phyloP scores from a whole-genome alignment of 2,113 vertebrate genomes.

The Oenanthe oenanthe region DNA sequence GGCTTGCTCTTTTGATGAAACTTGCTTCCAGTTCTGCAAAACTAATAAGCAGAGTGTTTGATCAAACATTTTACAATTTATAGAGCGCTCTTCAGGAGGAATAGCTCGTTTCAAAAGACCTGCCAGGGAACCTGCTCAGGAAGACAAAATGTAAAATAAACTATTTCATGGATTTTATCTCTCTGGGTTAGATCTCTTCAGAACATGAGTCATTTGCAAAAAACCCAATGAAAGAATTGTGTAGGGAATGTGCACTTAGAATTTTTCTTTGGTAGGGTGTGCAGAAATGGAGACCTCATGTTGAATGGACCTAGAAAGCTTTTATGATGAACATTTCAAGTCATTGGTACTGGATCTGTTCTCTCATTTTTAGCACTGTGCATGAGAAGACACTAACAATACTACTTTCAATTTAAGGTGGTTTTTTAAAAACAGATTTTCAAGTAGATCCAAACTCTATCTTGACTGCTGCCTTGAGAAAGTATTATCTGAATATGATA shows the following conservation, averaged over 20 bases:
- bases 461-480: not conserved
- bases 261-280: not conserved
- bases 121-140: not conserved
- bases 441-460: not conserved
- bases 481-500: not conserved
- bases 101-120: not conserved
- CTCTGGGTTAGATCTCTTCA: not conserved
- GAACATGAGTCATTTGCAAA: not conserved
- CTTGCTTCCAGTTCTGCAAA: not conserved
- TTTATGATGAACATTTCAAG: not conserved
- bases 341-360: not conserved
- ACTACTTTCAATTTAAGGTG: not conserved
- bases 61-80: not conserved
- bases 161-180: not conserved
- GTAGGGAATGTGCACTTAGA: not conserved
- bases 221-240: not conserved
- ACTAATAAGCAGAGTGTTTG: not conserved
- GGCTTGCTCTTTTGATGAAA: not conserved
- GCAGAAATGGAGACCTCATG: not conserved
- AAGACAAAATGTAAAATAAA: not conserved
- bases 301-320: not conserved
- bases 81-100: not conserved
- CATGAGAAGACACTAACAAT: not conserved
- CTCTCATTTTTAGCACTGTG: not conserved
- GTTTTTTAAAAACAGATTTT: not conserved